Evolutionary conservation across 2,888 invertebrate species (phyloP), one percentile per base, ranked within the genome.

Genomic region (Disparrhopalites patrizii): DNA sequence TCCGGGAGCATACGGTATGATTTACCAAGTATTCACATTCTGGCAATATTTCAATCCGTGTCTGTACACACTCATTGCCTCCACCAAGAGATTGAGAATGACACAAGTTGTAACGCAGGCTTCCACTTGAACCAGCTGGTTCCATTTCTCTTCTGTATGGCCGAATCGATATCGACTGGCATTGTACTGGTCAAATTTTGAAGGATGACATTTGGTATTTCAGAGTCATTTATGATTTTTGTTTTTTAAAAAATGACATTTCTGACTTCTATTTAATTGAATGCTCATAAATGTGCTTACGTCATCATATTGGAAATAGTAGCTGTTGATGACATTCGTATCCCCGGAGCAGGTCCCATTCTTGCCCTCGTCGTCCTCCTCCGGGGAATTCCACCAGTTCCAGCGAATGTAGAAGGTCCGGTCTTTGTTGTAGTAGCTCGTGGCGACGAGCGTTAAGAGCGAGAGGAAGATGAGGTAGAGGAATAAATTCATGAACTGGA

Each of bases 391-490:
- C 20, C 23, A 43, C 23, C 33, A n/a, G 20, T 40, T 56, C 56
- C 56, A 56, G 20, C 15, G 56, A 20, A 20, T 20, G 18, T 38
- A 56, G 25, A 56, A 56, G 10, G 1, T 25, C 23, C 31, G n/a
- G 25, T 56, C 56, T 8, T 33, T 33, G 20, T 56, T 56, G 18
- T 33, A 56, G 23, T 30, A 36, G n/a, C 56, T 81, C 27, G 86
- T 86, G 0, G 89, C 85, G 76, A 87, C 90, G 3, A 86, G 81
- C 0, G 92, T 93, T 3, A 92, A 87, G 74, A 89, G 87, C 28
- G 85, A 82, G 67, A 93, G 80, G 77, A 89, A 93, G 61, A 91
- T 83, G 70, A 87, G 85, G 80, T 93, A 93, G 74, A 93, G 83
- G 4, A 91, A 79, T 38, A 93, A 82, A 79, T 91, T 89, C 1